Percentiles rank a stretch among this genome's conserved stretches.
phyloP scores from a whole-genome alignment of 1,140 invertebrate species.

The Helicoverpa armigera region DNA sequence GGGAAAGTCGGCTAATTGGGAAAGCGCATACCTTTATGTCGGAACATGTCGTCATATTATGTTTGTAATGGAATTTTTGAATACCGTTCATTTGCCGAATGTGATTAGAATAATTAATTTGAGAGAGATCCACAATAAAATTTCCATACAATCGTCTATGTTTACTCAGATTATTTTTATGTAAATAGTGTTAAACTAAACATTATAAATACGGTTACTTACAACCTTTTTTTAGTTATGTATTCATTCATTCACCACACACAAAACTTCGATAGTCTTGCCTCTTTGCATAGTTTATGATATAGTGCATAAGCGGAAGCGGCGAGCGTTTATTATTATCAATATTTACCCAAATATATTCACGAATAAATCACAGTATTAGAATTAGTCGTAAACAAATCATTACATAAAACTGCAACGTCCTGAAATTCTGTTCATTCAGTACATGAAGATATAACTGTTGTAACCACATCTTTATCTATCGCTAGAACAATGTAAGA shows the following conservation, averaged over 20 bases:
- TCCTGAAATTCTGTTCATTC: no score
- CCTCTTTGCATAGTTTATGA: conserved; percentile 32
- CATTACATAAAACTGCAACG: no score
- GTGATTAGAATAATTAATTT: conserved; percentile 34
- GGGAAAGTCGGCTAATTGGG: conserved; percentile 56
- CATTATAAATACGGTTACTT: conserved; percentile 43
- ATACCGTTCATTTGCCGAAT: conserved; percentile 8
- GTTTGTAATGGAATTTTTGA: conserved; percentile 25
- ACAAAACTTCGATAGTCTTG: conserved; percentile 64
- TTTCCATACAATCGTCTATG: not conserved
- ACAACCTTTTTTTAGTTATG: conserved; percentile 51
- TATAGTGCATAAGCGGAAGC: conserved; percentile 48
- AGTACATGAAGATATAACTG: no score
- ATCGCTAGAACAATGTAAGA: no score
- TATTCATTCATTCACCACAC: conserved; percentile 63
- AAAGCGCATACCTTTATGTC: conserved; percentile 51
- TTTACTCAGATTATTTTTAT: no score
- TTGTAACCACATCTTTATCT: no score
- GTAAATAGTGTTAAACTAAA: no score
- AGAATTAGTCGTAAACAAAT: no score
- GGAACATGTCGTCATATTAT: conserved; percentile 33
- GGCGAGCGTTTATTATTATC: not conserved
- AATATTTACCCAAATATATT: not conserved
- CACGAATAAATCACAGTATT: no score
- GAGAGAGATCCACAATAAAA: conserved; percentile 14